These are phyloP conservation scores for Odontophorus gujanensis DNA, from an alignment of 2,113 vertebrate species.

Conservation along the genomic window DNA sequence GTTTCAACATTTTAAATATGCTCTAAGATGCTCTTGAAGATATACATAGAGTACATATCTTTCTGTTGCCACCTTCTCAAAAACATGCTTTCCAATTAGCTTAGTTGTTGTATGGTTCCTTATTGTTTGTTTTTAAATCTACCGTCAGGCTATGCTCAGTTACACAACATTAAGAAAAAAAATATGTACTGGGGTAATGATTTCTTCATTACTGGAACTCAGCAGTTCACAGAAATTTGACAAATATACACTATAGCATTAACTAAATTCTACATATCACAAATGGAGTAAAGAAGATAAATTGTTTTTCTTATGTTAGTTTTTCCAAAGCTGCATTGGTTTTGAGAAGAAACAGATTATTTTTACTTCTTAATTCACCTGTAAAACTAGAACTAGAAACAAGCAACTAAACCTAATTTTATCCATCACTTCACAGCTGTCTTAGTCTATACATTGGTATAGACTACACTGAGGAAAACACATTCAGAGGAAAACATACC, in stretches of 20 bases:
- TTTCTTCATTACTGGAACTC: neutral
- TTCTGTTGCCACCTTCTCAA: neutral
- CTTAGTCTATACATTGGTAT: neutral
- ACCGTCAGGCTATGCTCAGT: neutral
- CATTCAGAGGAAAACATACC: neutral
- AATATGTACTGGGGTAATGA: neutral
- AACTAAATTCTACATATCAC: no score
- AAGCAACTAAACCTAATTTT: neutral
- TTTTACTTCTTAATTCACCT: no score
- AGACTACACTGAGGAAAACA: neutral
- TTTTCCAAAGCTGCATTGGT: neutral
- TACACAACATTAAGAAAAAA: neutral
- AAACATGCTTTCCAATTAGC: neutral
- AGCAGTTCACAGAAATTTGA: neutral
- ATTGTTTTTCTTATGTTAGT: neutral
- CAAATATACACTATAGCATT: neutral
- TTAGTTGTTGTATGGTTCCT: neutral
- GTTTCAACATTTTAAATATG: conserved; percentile 52
- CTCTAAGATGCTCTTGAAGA: neutral
- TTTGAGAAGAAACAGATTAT: neutral
- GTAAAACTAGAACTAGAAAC: no score
- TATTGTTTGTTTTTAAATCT: neutral
- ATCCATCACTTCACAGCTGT: neutral
- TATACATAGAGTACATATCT: neutral
- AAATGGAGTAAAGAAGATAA: no score